Conservation (phyloP, 2,888 invertebrate species). For the Drosophila nr. fundita region DNA sequence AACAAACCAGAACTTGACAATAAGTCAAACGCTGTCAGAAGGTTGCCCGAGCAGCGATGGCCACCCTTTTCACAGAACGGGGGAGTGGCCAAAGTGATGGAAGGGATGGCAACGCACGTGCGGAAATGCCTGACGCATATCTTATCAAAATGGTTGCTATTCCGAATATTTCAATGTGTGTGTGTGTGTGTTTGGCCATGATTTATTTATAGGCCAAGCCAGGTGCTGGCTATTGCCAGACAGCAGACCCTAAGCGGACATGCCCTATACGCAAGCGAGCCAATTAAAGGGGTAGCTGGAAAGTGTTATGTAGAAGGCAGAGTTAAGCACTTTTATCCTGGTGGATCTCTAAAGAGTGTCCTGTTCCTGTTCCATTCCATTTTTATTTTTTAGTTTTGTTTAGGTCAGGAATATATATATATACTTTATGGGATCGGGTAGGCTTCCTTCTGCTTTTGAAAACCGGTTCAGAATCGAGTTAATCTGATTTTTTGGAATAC, state of each 20-base stretch:
- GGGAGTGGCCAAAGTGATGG: background rate
- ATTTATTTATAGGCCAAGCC: constrained; percentile 73
- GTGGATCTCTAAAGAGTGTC: background rate
- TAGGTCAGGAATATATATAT: background rate
- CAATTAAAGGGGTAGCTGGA: background rate
- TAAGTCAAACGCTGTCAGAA: constrained; percentile 55
- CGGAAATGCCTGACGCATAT: constrained; percentile 30
- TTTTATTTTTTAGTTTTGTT: background rate
- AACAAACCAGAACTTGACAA: constrained; percentile 33
- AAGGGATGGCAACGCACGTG: constrained; percentile 17
- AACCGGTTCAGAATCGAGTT: background rate
- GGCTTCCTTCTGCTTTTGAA: background rate
- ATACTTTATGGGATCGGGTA: background rate
- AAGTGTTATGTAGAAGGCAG: background rate
- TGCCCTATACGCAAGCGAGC: background rate
- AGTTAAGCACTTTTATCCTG: background rate
- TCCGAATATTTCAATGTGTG: background rate
- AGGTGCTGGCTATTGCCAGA: constrained; percentile 51
- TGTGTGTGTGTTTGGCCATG: constrained; percentile 46
- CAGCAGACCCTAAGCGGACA: constrained; percentile 19
- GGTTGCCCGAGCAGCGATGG: constrained; percentile 6
- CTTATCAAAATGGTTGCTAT: constrained; percentile 39
- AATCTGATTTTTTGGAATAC: background rate
- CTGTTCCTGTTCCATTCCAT: fast-evolving
- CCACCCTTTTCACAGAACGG: background rate